These are phyloP conservation scores for Chaenodraco wilsoni DNA, from an alignment of 2,797 vertebrate genomes.

Conservation along the genomic window DNA sequence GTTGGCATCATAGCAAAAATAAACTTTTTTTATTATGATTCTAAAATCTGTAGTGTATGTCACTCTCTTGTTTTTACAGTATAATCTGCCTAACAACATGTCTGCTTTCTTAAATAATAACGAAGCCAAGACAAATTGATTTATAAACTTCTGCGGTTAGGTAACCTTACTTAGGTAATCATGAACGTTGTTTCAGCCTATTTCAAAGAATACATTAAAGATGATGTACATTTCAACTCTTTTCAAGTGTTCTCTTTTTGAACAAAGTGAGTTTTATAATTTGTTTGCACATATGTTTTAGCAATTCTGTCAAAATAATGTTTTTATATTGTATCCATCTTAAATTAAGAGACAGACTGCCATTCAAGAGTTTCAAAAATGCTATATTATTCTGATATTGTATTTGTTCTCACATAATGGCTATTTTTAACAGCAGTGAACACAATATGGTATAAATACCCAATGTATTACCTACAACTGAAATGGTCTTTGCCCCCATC, in stretches of 20 bases:
- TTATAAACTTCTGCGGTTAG: not conserved
- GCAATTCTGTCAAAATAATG: too few relatives aligned
- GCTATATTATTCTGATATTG: not conserved
- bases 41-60: not conserved
- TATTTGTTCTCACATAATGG: not conserved
- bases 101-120: constrained; percentile 2
- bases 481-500: not conserved
- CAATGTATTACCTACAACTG: not conserved
- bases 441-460: not conserved
- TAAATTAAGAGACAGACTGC: not conserved
- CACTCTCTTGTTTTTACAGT: not conserved
- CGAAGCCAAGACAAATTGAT: not conserved
- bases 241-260: constrained; percentile 7
- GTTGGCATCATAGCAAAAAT: not conserved
- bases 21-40: constrained; percentile 15
- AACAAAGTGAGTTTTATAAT: too few relatives aligned
- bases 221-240: not conserved
- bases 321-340: not conserved
- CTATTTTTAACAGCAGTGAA: not conserved
- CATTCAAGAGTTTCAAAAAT: too few relatives aligned
- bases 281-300: too few relatives aligned
- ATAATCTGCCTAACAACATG: not conserved
- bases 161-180: constrained; percentile 1
- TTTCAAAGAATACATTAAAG: constrained; percentile 1
- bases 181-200: not conserved